These are phyloP conservation scores for Vulpes ferrilata DNA, from an alignment of 2,113 vertebrate genomes.

Conservation along the genomic window DNA sequence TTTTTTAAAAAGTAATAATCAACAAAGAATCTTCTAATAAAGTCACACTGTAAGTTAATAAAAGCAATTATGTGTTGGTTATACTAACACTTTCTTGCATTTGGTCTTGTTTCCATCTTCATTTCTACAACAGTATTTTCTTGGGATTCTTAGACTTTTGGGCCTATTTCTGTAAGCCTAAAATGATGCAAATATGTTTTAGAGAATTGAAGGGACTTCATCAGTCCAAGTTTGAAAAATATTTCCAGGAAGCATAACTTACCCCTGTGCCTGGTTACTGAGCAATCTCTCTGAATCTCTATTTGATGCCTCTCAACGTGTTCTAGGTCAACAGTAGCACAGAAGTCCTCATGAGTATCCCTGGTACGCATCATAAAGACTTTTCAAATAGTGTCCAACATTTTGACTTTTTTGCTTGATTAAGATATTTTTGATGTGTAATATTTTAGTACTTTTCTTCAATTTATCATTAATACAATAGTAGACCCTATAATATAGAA, in stretches of 20 bases:
- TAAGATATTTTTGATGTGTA: not conserved
- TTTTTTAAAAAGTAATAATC: not conserved
- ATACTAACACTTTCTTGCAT: not conserved
- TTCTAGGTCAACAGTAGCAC: not conserved
- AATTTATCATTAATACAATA: not conserved
- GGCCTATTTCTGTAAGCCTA: not conserved
- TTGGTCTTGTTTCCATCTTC: conserved; percentile 29
- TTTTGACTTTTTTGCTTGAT: not conserved
- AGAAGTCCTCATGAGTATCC: not conserved
- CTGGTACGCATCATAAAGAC: not conserved
- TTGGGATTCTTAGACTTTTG: not conserved
- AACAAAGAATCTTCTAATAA: conserved; percentile 26
- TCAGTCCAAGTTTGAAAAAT: not conserved
- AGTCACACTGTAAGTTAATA: conserved; percentile 9
- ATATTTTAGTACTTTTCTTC: conserved; percentile 11
- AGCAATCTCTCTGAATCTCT: conserved; percentile 9
- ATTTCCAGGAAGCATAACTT: not conserved
- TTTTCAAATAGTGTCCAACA: not conserved
- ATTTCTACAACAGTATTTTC: conserved; percentile 10
- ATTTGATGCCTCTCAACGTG: not conserved
- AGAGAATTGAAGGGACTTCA: not conserved
- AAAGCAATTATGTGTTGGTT: conserved; percentile 7
- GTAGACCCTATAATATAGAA: not conserved
- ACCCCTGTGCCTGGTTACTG: not conserved
- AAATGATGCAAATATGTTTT: not conserved